Percentiles rank a stretch among this genome's conserved stretches.
These are phyloP conservation scores for Chymomyza procnemis DNA, from an alignment of 2,888 invertebrate species.

Conservation along the genomic window DNA sequence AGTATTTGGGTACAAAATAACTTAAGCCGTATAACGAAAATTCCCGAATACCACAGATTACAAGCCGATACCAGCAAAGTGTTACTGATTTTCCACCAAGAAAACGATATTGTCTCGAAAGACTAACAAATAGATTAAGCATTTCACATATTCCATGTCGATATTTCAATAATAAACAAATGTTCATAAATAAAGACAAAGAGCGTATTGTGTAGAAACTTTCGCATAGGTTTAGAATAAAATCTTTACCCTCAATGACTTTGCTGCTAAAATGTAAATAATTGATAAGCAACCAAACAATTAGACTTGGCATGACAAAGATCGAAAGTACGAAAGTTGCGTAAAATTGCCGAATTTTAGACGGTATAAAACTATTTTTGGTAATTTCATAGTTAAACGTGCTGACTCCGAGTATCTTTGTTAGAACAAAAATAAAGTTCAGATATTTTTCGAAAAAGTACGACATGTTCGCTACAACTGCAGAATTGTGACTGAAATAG, in stretches of 20 bases:
- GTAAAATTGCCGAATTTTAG: not conserved
- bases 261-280: no score
- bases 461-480: not conserved
- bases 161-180: not conserved
- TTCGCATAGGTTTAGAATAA: not conserved
- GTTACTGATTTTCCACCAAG: not conserved
- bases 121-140: not conserved
- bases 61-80: not conserved
- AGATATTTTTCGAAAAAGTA: not conserved
- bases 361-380: not conserved
- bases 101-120: not conserved
- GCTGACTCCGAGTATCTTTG: not conserved
- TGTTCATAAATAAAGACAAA: not conserved
- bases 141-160: not conserved
- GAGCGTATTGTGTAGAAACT: not conserved
- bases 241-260: not conserved
- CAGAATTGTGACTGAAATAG: no score
- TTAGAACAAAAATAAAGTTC: not conserved
- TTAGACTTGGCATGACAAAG: not conserved
- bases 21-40: not conserved
- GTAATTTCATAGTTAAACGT: not conserved
- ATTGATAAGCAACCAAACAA: not conserved
- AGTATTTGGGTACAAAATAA: rapidly evolving
- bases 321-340: not conserved
- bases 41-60: not conserved